Base-by-base conservation (phyloP, 2,888 invertebrate species). In the Auanema sp. region DNA sequence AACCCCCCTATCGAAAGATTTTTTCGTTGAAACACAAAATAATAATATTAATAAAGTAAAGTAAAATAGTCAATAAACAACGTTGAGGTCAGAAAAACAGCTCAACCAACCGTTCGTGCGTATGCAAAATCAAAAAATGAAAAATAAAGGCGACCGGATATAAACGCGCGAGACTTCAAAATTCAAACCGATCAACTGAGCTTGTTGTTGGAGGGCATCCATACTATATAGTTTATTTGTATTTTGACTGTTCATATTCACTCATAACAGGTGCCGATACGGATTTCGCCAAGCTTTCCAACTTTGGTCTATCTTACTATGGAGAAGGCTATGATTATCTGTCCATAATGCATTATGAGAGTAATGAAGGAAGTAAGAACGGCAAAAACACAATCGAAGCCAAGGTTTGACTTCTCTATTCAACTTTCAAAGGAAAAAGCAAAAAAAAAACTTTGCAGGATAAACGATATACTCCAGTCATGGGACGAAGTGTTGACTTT, bases 311-410 rank as follows among this genome's bases (percentile, higher is more conserved):
- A 5, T 79, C 79, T 11, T 78, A 81, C 59, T 81, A 82, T 54
- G 79, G 79, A 16, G 81, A 81, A 60, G 62, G 67, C 18, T 81
- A 81, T 61, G 81, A 81, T 63, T 81, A 81, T 60, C 77, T 76
- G 24, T 80, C 80, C 21, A 79, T 80, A n/a, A 82, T 81, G 81
- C 81, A 82, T 65, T 76, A 76, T 47, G 76, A 76, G 43, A 71
- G 74, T 51, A 75, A 71, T 53, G 76, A 76, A 42, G 76, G 76
- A 33, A 78, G 77, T 56, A 65, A 69, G 49, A 81, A 81, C 58
- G 81, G 81, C 3, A 72, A 75, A 40, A 82, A 80, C 54, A 81
- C 81, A 4, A 81, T 81, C 24, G 80, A 79, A 58, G 79, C 81
- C 2, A 78, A 76, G 56, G 64, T 68, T 16, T 23, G 25, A 1